Conservation (phyloP, 2,113 vertebrate species). For the Lophura nycthemera region DNA sequence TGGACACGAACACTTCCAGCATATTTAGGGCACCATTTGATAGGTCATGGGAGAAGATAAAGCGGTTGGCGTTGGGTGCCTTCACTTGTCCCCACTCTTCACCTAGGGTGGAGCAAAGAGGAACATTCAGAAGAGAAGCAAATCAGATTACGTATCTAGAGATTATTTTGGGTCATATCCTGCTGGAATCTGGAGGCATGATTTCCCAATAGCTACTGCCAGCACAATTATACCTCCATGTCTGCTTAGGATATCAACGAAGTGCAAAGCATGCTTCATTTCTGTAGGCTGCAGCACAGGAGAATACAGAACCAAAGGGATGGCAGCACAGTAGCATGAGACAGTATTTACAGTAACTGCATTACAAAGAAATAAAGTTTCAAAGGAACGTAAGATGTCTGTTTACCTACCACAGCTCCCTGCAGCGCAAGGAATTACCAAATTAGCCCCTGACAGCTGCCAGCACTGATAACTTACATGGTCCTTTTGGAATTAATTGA, state of each 20-base stretch:
- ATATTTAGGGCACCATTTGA: constrained; percentile 92
- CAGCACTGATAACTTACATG: not conserved
- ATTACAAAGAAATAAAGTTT: not conserved
- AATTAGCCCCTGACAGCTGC: not conserved
- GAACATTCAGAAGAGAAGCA: not conserved
- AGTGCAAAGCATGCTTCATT: not conserved
- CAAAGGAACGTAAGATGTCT: not conserved
- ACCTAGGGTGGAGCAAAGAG: constrained; percentile 72
- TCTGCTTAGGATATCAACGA: not conserved
- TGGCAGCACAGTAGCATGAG: not conserved
- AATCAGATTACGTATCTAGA: not conserved
- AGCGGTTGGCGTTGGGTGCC: constrained; percentile 94
- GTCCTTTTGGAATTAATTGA: not conserved
- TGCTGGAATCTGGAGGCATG: not conserved
- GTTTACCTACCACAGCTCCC: not conserved
- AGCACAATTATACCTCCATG: not conserved
- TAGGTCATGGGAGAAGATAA: constrained; percentile 97
- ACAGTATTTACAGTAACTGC: not conserved
- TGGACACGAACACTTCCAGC: constrained; percentile 91
- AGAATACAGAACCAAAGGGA: not conserved
- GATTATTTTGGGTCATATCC: not conserved
- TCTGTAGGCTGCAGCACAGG: not conserved
- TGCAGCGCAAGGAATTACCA: not conserved
- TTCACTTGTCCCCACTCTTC: constrained; percentile 87
- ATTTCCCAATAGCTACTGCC: not conserved